Base-by-base conservation (phyloP, 1,140 invertebrate species). In the Drosophila leontia region DNA sequence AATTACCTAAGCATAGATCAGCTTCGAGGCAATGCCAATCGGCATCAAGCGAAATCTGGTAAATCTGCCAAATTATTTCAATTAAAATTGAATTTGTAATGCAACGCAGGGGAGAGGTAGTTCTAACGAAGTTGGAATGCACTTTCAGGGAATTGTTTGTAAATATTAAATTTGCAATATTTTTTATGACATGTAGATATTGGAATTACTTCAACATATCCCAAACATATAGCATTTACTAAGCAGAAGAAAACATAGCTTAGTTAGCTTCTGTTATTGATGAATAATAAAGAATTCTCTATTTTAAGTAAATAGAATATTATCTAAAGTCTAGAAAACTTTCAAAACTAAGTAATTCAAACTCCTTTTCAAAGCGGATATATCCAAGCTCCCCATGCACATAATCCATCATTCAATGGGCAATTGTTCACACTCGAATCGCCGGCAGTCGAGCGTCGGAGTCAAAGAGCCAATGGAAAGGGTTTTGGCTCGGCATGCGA, bases 81-180 rank as follows among this genome's bases (percentile, higher is more conserved):
- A 84, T 84, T 84, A 84, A 84, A 84, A 84, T 84, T 69, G 68
- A 84, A 84, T 84, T 84, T 84, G 77, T 77, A 80, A 84, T 77
- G 72, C 82, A 77, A 51, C 34, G 56, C 23, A 26, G 42, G 29
- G 39, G 29, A 69, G 23, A 17, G 3, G 19, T 9, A n/a, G 2
- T 11, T 15, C 11, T 9, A 44, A 17, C 60, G 55, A 47, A 44
- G 23, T 41, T 17, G 5, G 13, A n/a, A 78, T 78, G 57, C 74
- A 41, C 75, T 77, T 23, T 2, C 12, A 15, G 5, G 47, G 7
- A 48, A 12, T 2, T 11, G 26, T n/a, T 2, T 15, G n/a, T 1
- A 9, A n/a, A n/a, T 29, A 3, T n/a, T 29, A 29, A 29, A 3
- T n/a, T 50, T 17, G 11, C 7, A 12, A 29, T 6, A 5, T 11